These are phyloP conservation scores for Parascotia fuliginaria DNA, from an alignment of 2,888 invertebrate genomes.

Conservation along the genomic window DNA sequence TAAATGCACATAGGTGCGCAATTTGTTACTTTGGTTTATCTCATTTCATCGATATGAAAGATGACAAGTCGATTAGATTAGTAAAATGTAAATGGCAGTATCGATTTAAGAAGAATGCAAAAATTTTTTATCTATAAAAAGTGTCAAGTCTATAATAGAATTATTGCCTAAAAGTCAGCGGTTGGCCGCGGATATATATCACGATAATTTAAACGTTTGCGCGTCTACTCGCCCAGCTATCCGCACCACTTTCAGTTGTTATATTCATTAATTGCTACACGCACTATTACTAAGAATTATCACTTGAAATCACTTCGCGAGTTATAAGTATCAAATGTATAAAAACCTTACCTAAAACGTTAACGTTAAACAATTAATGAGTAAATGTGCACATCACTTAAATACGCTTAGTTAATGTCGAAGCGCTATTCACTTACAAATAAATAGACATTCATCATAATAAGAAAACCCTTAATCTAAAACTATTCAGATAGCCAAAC, in stretches of 20 bases:
- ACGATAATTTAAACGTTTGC: constrained; percentile 48
- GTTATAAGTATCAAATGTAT: constrained; percentile 85
- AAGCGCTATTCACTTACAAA: constrained; percentile 78
- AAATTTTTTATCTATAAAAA: constrained; percentile 75
- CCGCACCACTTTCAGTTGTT: constrained; percentile 75
- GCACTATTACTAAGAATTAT: constrained; percentile 76
- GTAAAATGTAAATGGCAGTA: constrained; percentile 79
- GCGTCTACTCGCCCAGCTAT: constrained; percentile 66
- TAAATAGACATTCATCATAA: constrained; percentile 81
- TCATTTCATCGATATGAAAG: constrained; percentile 5
- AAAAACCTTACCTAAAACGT: constrained; percentile 77
- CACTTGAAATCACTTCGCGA: constrained; percentile 84
- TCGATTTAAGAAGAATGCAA: constrained; percentile 71
- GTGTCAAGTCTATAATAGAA: constrained; percentile 79
- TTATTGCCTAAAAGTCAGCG: constrained; percentile 74
- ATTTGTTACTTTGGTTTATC: neutral
- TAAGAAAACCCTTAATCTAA: constrained; percentile 76
- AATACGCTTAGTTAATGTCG: constrained; percentile 71
- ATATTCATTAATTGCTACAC: constrained; percentile 64
- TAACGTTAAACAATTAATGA: constrained; percentile 77
- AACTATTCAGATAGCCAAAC: constrained; percentile 66
- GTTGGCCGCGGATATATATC: constrained; percentile 57
- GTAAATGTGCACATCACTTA: constrained; percentile 78
- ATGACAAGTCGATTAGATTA: constrained; percentile 53
- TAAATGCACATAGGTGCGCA: too few relatives aligned